These are phyloP conservation scores for Thalassophryne amazonica DNA, from an alignment of 2,797 vertebrate genomes.

Conservation along the genomic window DNA sequence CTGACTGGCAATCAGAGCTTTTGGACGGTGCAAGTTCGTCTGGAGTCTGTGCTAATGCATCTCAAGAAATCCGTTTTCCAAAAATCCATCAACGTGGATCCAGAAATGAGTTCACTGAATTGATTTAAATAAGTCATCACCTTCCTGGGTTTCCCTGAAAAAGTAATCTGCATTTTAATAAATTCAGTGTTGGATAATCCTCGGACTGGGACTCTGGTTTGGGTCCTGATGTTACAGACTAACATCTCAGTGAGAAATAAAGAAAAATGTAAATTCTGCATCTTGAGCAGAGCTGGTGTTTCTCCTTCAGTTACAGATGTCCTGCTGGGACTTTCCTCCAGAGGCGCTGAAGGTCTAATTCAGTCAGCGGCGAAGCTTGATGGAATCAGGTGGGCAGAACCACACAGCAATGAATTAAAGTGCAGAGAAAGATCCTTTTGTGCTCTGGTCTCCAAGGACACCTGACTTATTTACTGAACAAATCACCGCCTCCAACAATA, in stretches of 20 bases:
- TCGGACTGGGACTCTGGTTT: background rate
- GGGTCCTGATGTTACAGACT: background rate
- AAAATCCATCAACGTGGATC: too few species aligned
- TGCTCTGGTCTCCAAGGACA: conserved; percentile 54
- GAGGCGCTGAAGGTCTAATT: conserved; percentile 16
- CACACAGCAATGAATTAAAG: conserved; percentile 42
- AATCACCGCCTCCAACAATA: conserved; percentile 43
- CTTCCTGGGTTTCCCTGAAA: background rate
- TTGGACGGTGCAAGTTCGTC: too few species aligned
- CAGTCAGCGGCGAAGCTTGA: conserved; percentile 26
- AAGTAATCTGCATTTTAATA: background rate
- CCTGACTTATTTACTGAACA: conserved; percentile 54
- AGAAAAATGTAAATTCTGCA: conserved; percentile 2
- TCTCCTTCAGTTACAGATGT: conserved; percentile 25
- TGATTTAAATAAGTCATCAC: too few species aligned
- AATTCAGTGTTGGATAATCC: background rate
- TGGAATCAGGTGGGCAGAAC: conserved; percentile 25
- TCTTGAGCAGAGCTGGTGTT: conserved; percentile 15
- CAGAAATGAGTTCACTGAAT: too few species aligned
- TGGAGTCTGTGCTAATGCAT: too few species aligned
- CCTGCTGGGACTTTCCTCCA: conserved; percentile 30
- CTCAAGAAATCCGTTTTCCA: too few species aligned
- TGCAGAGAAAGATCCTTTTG: conserved; percentile 42
- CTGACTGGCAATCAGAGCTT: too few species aligned
- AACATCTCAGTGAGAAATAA: background rate